Evolutionary conservation across 2,113 vertebrate species (phyloP).

Genomic region (Nansenia antarctica): DNA sequence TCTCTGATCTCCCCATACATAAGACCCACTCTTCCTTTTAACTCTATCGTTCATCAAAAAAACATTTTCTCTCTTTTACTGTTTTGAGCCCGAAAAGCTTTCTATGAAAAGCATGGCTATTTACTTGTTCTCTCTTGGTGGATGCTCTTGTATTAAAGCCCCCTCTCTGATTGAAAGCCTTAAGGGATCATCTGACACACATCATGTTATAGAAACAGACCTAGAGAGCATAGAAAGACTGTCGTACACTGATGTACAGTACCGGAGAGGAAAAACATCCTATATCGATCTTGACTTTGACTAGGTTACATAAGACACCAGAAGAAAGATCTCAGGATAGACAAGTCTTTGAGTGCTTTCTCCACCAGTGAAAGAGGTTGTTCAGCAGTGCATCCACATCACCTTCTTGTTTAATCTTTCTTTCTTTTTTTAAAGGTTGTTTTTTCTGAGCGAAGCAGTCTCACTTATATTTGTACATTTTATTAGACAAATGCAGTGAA

Average conservation of each 20-base stretch:
- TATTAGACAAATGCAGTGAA: no score
- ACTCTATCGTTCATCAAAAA: constrained; percentile 43
- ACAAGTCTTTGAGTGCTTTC: constrained; percentile 38
- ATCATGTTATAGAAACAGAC: constrained; percentile 62
- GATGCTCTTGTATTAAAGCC: constrained; percentile 55
- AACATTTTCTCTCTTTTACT: constrained; percentile 24
- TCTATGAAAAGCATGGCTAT: constrained; percentile 65
- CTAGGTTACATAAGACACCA: constrained; percentile 51
- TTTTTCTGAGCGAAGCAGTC: no score
- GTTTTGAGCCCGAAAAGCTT: constrained; percentile 44
- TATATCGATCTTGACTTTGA: constrained; percentile 63
- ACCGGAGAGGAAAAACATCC: constrained; percentile 59
- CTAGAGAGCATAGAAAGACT: constrained; percentile 61
- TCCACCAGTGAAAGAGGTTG: background rate
- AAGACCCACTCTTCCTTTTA: constrained; percentile 50
- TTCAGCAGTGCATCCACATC: background rate
- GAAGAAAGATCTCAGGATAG: constrained; percentile 51
- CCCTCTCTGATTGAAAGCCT: constrained; percentile 62
- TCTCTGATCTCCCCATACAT: constrained; percentile 44
- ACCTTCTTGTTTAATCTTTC: background rate
- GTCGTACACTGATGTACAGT: background rate
- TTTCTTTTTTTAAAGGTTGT: background rate
- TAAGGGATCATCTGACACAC: constrained; percentile 62
- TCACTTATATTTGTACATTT: no score
- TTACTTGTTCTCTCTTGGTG: constrained; percentile 49